These are phyloP conservation scores for Epinotia ramella DNA, from an alignment of 2,888 invertebrate genomes.

Conservation along the genomic window DNA sequence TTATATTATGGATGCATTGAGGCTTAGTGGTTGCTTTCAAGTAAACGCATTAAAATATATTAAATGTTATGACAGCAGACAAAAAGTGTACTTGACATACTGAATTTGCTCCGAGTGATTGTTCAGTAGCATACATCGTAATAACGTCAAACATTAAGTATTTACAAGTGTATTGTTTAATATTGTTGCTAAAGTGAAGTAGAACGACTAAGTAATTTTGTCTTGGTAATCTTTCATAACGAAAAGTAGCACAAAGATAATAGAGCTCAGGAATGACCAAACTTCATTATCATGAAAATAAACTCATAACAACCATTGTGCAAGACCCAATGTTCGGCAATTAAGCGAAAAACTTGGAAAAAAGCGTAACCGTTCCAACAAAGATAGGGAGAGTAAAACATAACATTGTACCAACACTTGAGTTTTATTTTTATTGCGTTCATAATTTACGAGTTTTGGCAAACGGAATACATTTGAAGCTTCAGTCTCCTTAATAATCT, in stretches of 20 bases:
- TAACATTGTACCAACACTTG: slow-evolving; percentile 30
- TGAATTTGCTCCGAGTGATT: neutral
- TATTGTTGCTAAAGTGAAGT: slow-evolving; percentile 13
- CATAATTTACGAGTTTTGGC: slow-evolving; percentile 33
- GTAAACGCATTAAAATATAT: no score
- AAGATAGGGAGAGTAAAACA: slow-evolving; percentile 44
- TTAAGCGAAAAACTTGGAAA: slow-evolving; percentile 44
- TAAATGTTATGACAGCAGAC: no score
- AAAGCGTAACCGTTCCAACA: slow-evolving; percentile 32
- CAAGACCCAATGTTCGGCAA: slow-evolving; percentile 24
- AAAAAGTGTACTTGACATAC: neutral
- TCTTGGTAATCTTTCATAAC: slow-evolving; percentile 31
- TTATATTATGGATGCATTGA: no score
- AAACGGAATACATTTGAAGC: neutral
- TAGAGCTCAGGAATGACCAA: slow-evolving; percentile 32
- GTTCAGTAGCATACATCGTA: neutral
- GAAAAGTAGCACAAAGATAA: slow-evolving; percentile 35
- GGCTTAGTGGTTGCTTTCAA: no score
- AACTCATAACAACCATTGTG: slow-evolving; percentile 38
- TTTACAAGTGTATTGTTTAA: slow-evolving; percentile 12
- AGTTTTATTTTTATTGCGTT: slow-evolving; percentile 31
- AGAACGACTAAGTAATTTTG: slow-evolving; percentile 3
- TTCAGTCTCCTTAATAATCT: slow-evolving; percentile 42
- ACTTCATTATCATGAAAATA: slow-evolving; percentile 44
- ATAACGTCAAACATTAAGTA: neutral